These are phyloP conservation scores for Coregonus ussuriensis DNA, from an alignment of 2,797 vertebrate genomes.

Conservation along the genomic window DNA sequence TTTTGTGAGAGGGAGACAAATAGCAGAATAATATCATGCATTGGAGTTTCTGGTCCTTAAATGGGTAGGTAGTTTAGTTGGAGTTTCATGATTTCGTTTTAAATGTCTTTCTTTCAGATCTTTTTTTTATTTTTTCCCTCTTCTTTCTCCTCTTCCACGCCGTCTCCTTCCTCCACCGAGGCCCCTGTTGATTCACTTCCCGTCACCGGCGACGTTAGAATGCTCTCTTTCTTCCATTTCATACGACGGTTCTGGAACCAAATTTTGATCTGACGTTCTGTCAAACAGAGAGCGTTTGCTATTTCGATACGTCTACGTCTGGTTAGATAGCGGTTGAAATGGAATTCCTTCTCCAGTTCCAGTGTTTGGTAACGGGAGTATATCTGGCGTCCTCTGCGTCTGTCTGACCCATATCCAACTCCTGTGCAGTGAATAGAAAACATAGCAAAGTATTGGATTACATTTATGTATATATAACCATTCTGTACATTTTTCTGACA, in stretches of 20 bases:
- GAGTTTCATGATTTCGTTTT: constrained; percentile 30
- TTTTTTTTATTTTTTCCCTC: constrained; percentile 84
- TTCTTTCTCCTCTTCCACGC: constrained; percentile 83
- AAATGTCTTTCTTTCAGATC: constrained; percentile 68
- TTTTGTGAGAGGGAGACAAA: constrained; percentile 60
- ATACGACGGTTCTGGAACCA: constrained; percentile 97
- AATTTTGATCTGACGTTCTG: constrained; percentile 95
- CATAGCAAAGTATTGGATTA: neutral
- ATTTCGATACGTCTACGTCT: constrained; percentile 91
- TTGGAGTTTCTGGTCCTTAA: constrained; percentile 73
- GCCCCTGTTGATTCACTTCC: constrained; percentile 82
- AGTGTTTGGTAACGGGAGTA: constrained; percentile 92
- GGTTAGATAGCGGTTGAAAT: constrained; percentile 96
- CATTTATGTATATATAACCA: neutral
- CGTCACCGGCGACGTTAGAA: constrained; percentile 88
- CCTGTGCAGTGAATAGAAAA: constrained; percentile 75
- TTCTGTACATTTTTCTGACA: neutral
- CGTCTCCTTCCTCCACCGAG: constrained; percentile 80
- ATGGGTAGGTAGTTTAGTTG: constrained; percentile 27
- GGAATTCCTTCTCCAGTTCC: constrained; percentile 94
- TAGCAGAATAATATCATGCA: constrained; percentile 71
- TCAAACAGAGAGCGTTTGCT: constrained; percentile 89
- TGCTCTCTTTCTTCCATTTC: constrained; percentile 98
- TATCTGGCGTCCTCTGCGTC: constrained; percentile 90
- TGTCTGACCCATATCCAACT: constrained; percentile 90